Evolutionary conservation across 1,140 invertebrate genomes (phyloP), one percentile per base, ranked within the genome.

Genomic region (Pygmarrhopalites habei): DNA sequence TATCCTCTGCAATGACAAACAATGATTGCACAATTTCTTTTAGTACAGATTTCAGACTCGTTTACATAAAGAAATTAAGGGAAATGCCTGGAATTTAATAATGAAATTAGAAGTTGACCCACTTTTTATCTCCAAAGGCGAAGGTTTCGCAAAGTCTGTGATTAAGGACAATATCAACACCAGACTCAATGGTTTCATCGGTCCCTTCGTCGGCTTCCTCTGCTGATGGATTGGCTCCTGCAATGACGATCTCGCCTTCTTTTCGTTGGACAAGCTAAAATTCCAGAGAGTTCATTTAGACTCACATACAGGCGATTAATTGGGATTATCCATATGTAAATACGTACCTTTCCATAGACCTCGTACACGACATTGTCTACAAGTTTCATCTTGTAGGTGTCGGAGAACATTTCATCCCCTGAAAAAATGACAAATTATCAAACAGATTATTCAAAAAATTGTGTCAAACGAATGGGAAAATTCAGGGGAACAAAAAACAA

Each of bases 391-490:
- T 89, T 95, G 76, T 92, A 95, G n/a, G 90, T 89, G 78, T 98
- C 95, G 39, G 93, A 93, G 81, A 95, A 95, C 87, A 98, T 92
- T 80, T 98, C 95, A 78, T 98, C 94, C 72, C 91, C 92, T 90
- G 25, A 15, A 46, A 41, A 55, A n/a, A n/a, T n/a, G n/a, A n/a
- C n/a, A n/a, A n/a, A n/a, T n/a, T 41, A n/a, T n/a, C n/a, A n/a
- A n/a, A n/a, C n/a, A n/a, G n/a, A n/a, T n/a, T n/a, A n/a, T n/a
- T n/a, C n/a, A n/a, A n/a, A n/a, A n/a, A n/a, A n/a, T n/a, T n/a
- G n/a, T n/a, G n/a, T n/a, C n/a, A n/a, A n/a, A n/a, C n/a, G n/a
- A n/a, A n/a, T n/a, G n/a, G n/a, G n/a, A n/a, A n/a, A n/a, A n/a
- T n/a, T n/a, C n/a, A n/a, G n/a, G n/a, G n/a, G n/a, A n/a, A n/a